Base-by-base conservation (phyloP, 1,140 invertebrate species). In the Ceratina calcarata region DNA sequence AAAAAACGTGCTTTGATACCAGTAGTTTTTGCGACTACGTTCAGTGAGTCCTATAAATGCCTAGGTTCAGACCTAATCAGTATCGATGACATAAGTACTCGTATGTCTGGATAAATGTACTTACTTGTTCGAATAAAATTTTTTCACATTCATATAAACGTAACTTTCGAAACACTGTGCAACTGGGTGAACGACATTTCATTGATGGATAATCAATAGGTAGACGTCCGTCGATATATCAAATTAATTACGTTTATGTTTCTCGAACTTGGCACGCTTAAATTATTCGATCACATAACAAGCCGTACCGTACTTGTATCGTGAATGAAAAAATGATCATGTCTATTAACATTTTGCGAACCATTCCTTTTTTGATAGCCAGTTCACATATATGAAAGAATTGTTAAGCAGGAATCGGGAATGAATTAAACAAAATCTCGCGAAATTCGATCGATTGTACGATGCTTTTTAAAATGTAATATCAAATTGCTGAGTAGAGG, bases 81-180 rank as follows among this genome's bases (percentile, higher is more conserved):
- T 55, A 45, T 55, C 49, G 58, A 72, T 64, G 68, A 72, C 18
- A 78, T 78, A 78, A 78, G 64, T 64, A 55, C 18, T 10, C 37
- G 37, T 45, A 7, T 45, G 13, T 22, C 12, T 55, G 1, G 53
- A n/a, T 45, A 16, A 64, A 78, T 24, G 8, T 16, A 45, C 61
- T 51, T 16, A 45, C 61, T 51, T 37, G 24, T 77, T 70, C 13
- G 6, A 62, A 62, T 62, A 1, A 18, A 62, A 70, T 53, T 45
- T 10, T 45, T 7, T 45, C 8, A 45, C 10, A 1, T 45, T 45
- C 37, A 45, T 45, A 10, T 10, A 45, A 10, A 45, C 37, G 10
- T 45, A 45, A 45, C 37, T 45, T 45, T 45, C 37, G 10, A 45
- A 15, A 61, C 37, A 16, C 10, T 2, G 20, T 3, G 4, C 22